Conservation (phyloP, 2,888 invertebrate genomes). For the Bombylius major region DNA sequence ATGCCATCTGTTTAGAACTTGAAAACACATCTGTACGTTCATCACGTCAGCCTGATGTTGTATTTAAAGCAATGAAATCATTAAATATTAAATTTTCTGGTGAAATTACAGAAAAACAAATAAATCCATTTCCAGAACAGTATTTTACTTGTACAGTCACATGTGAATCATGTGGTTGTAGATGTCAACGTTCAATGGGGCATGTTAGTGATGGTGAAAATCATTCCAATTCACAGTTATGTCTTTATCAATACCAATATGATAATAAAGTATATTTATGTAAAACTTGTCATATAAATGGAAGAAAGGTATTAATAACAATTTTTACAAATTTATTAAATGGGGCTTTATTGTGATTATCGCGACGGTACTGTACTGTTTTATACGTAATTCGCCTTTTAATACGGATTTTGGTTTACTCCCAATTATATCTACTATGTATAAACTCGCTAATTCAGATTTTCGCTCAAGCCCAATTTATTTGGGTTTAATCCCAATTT, state of each 20-base stretch:
- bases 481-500: no score
- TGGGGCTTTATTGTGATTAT: no score
- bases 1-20: constrained; percentile 47
- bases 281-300: constrained; percentile 48
- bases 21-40: constrained; percentile 58
- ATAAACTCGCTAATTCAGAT: no score
- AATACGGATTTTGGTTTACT: no score
- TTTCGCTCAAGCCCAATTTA: no score
- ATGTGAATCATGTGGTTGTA: constrained; percentile 54
- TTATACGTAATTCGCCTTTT: no score
- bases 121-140: constrained; percentile 60
- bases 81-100: constrained; percentile 65
- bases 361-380: no score
- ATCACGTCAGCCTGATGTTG: constrained; percentile 50
- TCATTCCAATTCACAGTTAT: constrained; percentile 39
- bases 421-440: no score
- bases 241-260: constrained; percentile 57
- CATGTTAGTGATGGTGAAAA: constrained; percentile 48
- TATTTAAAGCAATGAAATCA: constrained; percentile 55
- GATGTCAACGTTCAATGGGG: constrained; percentile 54
- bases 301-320: constrained; percentile 33
- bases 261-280: constrained; percentile 56
- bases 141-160: constrained; percentile 63
- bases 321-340: background rate
- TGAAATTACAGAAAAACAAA: constrained; percentile 46